Percentiles rank a stretch among this genome's conserved stretches.
phyloP scores from a whole-genome alignment of 2,888 invertebrate genomes.

The Drosophila subsilvestris region DNA sequence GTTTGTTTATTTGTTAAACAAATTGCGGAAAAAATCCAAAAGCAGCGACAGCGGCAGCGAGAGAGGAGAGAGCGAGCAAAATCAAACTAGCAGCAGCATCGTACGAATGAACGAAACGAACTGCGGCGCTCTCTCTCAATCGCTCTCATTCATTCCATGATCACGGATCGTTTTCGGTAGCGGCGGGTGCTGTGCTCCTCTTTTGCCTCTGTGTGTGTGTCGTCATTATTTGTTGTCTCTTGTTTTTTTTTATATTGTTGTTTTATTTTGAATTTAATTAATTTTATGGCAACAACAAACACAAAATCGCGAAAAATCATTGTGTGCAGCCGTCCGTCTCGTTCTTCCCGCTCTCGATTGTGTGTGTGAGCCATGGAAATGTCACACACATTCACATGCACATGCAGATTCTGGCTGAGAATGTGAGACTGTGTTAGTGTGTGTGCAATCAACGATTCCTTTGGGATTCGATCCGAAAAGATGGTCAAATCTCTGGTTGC shows the following conservation, averaged over 20 bases:
- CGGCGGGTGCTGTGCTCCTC: slow-evolving; percentile 36
- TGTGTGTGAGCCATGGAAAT: slow-evolving; percentile 19
- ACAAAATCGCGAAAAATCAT: slow-evolving; percentile 36
- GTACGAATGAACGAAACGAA: slow-evolving; percentile 6
- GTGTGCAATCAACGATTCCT: not conserved
- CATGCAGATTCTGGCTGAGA: slow-evolving; percentile 22
- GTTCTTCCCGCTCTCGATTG: slow-evolving; percentile 56
- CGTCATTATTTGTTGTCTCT: slow-evolving; percentile 7
- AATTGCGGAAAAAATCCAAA: slow-evolving; percentile 42
- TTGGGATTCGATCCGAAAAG: slow-evolving; percentile 20
- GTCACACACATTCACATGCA: slow-evolving; percentile 29
- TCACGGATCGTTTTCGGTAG: slow-evolving; percentile 50
- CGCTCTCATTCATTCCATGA: slow-evolving; percentile 67
- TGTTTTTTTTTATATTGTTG: slow-evolving; percentile 23
- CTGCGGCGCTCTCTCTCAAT: slow-evolving; percentile 35
- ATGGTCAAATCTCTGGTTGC: slow-evolving; percentile 83
- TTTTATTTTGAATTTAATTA: slow-evolving; percentile 45
- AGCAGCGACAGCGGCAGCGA: slow-evolving; percentile 7
- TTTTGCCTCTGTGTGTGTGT: slow-evolving; percentile 22
- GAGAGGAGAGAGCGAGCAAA: slow-evolving; percentile 2
- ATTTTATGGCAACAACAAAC: slow-evolving; percentile 8
- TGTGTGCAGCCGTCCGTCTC: slow-evolving; percentile 20
- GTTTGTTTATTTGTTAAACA: slow-evolving; percentile 47
- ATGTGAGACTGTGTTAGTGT: slow-evolving; percentile 30
- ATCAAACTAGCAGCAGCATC: slow-evolving; percentile 10